phyloP scores from a whole-genome alignment of 2,888 invertebrate genomes.

The Nephrotoma guestfalica region DNA sequence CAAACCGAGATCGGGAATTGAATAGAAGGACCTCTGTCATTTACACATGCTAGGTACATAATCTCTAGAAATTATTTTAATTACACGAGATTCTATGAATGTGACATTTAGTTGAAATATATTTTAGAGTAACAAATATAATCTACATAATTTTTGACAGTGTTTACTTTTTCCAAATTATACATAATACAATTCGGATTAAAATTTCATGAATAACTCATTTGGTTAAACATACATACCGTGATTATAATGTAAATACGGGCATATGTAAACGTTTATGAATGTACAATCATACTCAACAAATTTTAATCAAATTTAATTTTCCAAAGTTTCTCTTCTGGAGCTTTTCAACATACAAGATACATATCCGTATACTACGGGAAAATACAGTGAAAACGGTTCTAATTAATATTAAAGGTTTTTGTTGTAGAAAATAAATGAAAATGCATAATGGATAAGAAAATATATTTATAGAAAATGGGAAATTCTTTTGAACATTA shows the following conservation, averaged over 20 bases:
- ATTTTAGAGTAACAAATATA: not conserved
- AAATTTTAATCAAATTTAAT: not conserved
- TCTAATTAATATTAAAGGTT: not conserved
- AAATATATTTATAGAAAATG: not conserved
- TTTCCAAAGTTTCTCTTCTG: not conserved
- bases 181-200: not conserved
- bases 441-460: not conserved
- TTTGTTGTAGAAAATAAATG: not conserved
- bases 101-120: not conserved
- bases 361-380: not conserved
- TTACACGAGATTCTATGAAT: not conserved
- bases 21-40: not conserved
- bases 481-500: not conserved
- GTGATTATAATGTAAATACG: not conserved
- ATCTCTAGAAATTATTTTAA: not conserved
- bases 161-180: not conserved
- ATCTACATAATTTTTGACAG: not conserved
- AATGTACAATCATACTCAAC: not conserved
- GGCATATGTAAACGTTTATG: not conserved
- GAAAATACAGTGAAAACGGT: not conserved
- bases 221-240: not conserved
- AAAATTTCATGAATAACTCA: too few species aligned
- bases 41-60: not conserved
- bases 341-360: not conserved
- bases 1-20: not conserved